Evolutionary conservation across 2,797 vertebrate species (phyloP), one percentile per base, ranked within the genome.

Genomic region (Lutra lutra): DNA sequence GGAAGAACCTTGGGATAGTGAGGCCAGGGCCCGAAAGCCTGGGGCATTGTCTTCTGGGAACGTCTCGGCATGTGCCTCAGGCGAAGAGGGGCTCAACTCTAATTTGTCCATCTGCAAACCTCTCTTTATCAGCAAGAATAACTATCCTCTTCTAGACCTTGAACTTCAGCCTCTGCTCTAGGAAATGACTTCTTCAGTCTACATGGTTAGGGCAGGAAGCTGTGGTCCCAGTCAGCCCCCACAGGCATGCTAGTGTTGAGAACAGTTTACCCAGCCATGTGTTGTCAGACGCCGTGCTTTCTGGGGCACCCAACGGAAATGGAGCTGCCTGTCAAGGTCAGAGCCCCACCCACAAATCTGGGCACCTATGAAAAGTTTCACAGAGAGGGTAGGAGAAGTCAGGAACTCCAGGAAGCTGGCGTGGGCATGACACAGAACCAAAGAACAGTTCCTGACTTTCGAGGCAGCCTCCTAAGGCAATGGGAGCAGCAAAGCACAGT

Each of bases 211-310:
- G 7, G 12, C 51, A 56, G 21, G 9, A 86, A 46, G 48, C n/a
- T 23, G 38, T 15, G 13, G 29, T 10, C 60, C 29, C 2, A 2
- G 13, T 0, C 73, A 75, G 73, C 73, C 25, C 43, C 73, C 9
- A 77, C 8, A 4, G 73, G 43, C 27, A 11, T 11, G 13, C 9
- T 73, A 38, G 2, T 46, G 29, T 23, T 8, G 1, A 73, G 29
- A 62, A 60, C 15, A 29, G 9, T 17, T 48, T 13, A 3, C 21
- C 0, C 0, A 25, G 60, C 18, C n/a, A 7, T 2, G 0, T 14
- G 20, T 20, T 10, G 15, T 46, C 2, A 32, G 13, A 29, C 10
- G 3, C n/a, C 40, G 13, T 58, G 27, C 58, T 91, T 54, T 64
- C 75, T 29, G 32, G 9, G 51, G 20, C 7, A 4, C 32, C 38